Percentiles rank a stretch among this genome's conserved stretches.
phyloP scores from a whole-genome alignment of 2,113 vertebrate genomes.

The Acrocephalus arundinaceus region DNA sequence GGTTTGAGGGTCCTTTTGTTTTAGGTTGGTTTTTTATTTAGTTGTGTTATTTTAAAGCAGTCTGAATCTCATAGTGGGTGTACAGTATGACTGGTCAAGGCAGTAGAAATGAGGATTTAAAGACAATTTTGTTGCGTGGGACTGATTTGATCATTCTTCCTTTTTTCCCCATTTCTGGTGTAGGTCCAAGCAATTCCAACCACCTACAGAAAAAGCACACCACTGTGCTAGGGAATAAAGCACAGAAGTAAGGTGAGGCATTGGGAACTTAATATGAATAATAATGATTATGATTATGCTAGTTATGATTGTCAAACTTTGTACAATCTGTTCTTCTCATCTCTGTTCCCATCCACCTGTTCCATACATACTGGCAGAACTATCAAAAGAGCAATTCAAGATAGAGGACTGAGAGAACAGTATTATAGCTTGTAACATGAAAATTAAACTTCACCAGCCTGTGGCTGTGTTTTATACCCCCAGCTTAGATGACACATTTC shows the following conservation, averaged over 20 bases:
- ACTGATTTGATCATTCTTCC: neutral
- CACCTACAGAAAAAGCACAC: neutral
- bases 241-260: neutral
- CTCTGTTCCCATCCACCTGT: accelerated
- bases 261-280: neutral
- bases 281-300: neutral
- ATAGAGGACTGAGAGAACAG: neutral
- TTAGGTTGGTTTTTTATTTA: too few species aligned
- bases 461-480: neutral
- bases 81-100: neutral
- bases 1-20: neutral
- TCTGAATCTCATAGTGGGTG: neutral
- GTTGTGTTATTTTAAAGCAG: neutral
- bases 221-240: neutral
- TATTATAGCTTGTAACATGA: neutral
- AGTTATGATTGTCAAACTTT: neutral
- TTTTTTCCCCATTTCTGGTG: neutral
- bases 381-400: neutral
- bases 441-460: neutral
- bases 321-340: neutral
- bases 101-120: neutral
- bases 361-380: neutral
- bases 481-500: neutral
- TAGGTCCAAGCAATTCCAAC: neutral
- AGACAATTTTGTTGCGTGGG: neutral